Percentiles rank a stretch among this genome's conserved stretches.
These are phyloP conservation scores for Pachyramphus minor DNA, from an alignment of 2,113 vertebrate species.

Conservation along the genomic window DNA sequence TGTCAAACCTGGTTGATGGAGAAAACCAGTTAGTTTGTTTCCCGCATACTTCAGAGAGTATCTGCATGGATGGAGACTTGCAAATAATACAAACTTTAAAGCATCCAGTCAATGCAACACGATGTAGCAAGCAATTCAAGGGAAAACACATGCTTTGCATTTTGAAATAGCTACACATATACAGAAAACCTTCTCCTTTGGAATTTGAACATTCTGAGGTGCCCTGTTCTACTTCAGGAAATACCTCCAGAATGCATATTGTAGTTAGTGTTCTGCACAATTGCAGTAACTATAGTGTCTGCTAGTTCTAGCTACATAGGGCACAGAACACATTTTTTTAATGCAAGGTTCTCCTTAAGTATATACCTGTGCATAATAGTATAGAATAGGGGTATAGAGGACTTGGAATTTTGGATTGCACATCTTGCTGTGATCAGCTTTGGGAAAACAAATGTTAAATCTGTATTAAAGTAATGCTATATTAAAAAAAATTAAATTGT, in stretches of 20 bases:
- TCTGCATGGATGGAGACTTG: not conserved
- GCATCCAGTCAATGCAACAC: not conserved
- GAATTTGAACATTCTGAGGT: not conserved
- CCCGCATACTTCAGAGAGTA: not conserved
- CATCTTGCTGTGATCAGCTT: not conserved
- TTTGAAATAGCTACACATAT: not conserved
- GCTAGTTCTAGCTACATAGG: not conserved
- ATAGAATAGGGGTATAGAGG: not conserved
- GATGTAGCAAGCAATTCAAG: not conserved
- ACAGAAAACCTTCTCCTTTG: not conserved
- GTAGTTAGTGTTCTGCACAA: not conserved
- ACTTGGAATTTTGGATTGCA: not conserved
- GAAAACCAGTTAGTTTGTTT: not conserved
- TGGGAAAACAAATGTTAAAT: not conserved
- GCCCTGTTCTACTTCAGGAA: not conserved
- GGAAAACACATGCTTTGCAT: not conserved
- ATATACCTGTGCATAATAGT: not conserved
- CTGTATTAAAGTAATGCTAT: not conserved
- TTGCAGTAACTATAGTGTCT: not conserved
- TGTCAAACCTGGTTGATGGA: not conserved
- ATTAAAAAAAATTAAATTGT: not conserved
- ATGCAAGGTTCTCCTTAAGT: not conserved
- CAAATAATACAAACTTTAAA: not conserved
- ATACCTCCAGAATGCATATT: not conserved
- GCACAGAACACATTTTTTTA: not conserved